Evolutionary conservation across 2,888 invertebrate species (phyloP).

Genomic region (Blomia tropicalis): DNA sequence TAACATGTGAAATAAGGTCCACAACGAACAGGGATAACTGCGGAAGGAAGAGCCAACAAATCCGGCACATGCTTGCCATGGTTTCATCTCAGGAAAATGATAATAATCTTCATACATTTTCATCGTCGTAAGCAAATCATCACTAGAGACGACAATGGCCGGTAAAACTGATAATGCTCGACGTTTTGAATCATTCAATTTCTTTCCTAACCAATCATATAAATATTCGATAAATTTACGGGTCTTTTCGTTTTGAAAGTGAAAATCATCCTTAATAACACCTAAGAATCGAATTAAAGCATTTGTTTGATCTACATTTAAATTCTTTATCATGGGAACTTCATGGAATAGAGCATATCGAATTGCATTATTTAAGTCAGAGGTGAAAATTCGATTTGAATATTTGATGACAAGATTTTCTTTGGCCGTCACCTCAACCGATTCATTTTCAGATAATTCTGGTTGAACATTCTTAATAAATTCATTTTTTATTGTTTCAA

Average conservation of each 20-base stretch:
- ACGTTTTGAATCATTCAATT: neutral
- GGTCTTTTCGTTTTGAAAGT: slow-evolving; percentile 22
- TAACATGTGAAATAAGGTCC: slow-evolving; percentile 82
- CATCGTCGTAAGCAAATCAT: slow-evolving; percentile 20
- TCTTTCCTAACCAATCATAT: slow-evolving; percentile 16
- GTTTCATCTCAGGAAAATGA: slow-evolving; percentile 25
- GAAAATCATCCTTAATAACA: slow-evolving; percentile 45
- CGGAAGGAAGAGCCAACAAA: slow-evolving; percentile 52
- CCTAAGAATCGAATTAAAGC: slow-evolving; percentile 58
- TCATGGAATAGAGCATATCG: slow-evolving; percentile 66
- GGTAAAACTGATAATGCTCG: neutral
- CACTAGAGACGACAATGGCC: neutral
- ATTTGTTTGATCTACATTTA: slow-evolving; percentile 52
- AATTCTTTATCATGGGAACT: slow-evolving; percentile 51
- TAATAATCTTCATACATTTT: slow-evolving; percentile 23
- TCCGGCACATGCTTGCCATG: slow-evolving; percentile 68
- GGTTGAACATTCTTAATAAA: neutral
- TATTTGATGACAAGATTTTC: neutral
- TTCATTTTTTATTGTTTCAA: slow-evolving; percentile 1
- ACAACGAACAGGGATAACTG: slow-evolving; percentile 84
- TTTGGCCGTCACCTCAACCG: neutral
- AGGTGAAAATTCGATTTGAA: slow-evolving; percentile 47
- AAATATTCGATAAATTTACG: slow-evolving; percentile 16
- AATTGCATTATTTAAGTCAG: slow-evolving; percentile 74
- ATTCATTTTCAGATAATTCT: neutral